Evolutionary conservation across 2,888 invertebrate species (phyloP), one percentile per base, ranked within the genome.

Genomic region (Xestia ashworthii): DNA sequence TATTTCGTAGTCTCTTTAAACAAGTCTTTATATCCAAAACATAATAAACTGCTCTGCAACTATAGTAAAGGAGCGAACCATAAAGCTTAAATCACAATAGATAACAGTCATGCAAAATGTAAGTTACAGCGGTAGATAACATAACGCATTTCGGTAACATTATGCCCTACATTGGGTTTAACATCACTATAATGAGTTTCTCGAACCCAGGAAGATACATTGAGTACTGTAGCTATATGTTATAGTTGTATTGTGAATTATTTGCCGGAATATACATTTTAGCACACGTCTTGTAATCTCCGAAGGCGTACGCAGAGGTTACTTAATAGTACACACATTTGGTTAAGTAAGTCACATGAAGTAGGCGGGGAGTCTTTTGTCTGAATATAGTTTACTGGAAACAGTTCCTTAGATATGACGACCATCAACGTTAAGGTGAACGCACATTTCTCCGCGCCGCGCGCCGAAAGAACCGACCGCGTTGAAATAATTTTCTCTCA

Each of bases 21-120:
- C 60, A 22, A n/a, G 9, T 44, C 44, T 66, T 53, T 66, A 46
- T 19, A 46, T 12, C 11, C 53, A 68, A 64, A 67, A 67, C 32
- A 58, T 60, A 79, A 65, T 22, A 79, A 25, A 80, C 32, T 78
- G 41, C n/a, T 48, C n/a, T n/a, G n/a, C 46, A 32, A 16, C 53
- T n/a, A 64, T 22, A 58, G 9, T 46, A 14, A 65, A 70, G 50
- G n/a, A 58, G 48, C 6, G 3, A 50, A 77, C 65, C 71, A 84
- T 70, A 80, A 84, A 66, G n/a, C 82, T 82, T 81, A 70, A 82
- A 82, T 75, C 86, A 82, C 69, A 50, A 75, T 67, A 82, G 76
- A 82, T 85, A 82, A 73, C 67, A 58, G 58, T 74, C 85, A 69
- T 81, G 85, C 74, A 75, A 66, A 85, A 82, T 85, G 81, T 81